Evolutionary conservation across 2,888 invertebrate species (phyloP).

Genomic region (Agrilus biguttatus): DNA sequence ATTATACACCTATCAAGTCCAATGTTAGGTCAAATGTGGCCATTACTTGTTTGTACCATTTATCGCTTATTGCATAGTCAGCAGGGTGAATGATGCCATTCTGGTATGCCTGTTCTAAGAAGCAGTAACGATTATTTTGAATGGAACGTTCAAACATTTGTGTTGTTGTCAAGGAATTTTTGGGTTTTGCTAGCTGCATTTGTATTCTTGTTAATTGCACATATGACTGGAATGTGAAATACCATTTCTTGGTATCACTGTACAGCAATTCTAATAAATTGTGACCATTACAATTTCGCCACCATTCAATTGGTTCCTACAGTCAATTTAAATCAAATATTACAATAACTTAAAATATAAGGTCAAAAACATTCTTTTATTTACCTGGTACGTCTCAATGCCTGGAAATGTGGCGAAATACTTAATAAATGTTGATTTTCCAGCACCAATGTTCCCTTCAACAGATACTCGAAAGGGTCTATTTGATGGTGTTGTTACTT

Average conservation of each 20-base stretch:
- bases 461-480: constrained; percentile 30
- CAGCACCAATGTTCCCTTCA: constrained; percentile 34
- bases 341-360: no score
- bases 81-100: constrained; percentile 55
- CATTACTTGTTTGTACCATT: constrained; percentile 75
- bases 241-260: constrained; percentile 67
- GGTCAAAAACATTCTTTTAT: constrained; percentile 5
- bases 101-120: constrained; percentile 60
- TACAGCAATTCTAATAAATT: constrained; percentile 81
- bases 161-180: constrained; percentile 45
- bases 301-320: constrained; percentile 69
- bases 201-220: constrained; percentile 82
- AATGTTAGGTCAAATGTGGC: constrained; percentile 57
- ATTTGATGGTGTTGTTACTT: constrained; percentile 22
- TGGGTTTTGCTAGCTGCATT: constrained; percentile 46
- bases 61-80: constrained; percentile 68
- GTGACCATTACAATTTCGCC: constrained; percentile 66
- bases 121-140: constrained; percentile 65
- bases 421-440: constrained; percentile 30
- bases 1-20: constrained; percentile 68
- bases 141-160: constrained; percentile 85
- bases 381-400: constrained; percentile 30
- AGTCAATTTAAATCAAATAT: not conserved
- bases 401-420: constrained; percentile 25
- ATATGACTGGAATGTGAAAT: constrained; percentile 79